Percentiles rank a stretch among this genome's conserved stretches.
Evolutionary conservation across 2,888 invertebrate genomes (phyloP).

Genomic region (Ganaspis brasiliensis): DNA sequence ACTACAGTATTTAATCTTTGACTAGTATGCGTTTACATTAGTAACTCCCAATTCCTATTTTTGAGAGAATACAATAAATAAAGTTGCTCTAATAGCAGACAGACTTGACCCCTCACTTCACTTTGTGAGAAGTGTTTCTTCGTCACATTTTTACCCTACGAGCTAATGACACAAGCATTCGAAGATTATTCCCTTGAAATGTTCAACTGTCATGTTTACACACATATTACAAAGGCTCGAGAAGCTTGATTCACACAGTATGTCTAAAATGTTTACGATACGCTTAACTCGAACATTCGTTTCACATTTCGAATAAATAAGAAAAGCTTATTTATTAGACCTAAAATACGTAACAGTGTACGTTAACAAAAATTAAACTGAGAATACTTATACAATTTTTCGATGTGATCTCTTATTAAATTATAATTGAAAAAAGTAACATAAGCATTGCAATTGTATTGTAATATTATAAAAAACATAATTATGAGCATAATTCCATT

Average conservation of each 20-base stretch:
- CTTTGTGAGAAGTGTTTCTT: not conserved
- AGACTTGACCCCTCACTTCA: not conserved
- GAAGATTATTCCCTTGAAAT: constrained; percentile 59
- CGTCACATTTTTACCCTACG: constrained; percentile 7
- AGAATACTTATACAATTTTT: too few relatives aligned
- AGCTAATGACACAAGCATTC: constrained; percentile 48
- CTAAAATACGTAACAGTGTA: not conserved
- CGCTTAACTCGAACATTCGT: not conserved
- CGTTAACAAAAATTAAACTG: too few relatives aligned
- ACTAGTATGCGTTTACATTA: constrained; percentile 72
- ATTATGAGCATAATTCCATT: too few relatives aligned
- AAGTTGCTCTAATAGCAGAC: constrained; percentile 21
- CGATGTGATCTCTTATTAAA: too few relatives aligned
- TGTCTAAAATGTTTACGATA: constrained; percentile 53
- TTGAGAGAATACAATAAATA: constrained; percentile 9
- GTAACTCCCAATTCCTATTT: constrained; percentile 65
- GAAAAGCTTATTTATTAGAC: not conserved
- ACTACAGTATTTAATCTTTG: constrained; percentile 75
- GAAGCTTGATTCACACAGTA: not conserved
- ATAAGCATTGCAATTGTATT: too few relatives aligned
- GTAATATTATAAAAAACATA: too few relatives aligned
- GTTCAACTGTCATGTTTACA: not conserved
- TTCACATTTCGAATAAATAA: not conserved
- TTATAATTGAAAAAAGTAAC: too few relatives aligned
- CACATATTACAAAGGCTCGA: constrained; percentile 15